Base-by-base conservation (phyloP, 1,140 invertebrate genomes). In the Papilio machaon region DNA sequence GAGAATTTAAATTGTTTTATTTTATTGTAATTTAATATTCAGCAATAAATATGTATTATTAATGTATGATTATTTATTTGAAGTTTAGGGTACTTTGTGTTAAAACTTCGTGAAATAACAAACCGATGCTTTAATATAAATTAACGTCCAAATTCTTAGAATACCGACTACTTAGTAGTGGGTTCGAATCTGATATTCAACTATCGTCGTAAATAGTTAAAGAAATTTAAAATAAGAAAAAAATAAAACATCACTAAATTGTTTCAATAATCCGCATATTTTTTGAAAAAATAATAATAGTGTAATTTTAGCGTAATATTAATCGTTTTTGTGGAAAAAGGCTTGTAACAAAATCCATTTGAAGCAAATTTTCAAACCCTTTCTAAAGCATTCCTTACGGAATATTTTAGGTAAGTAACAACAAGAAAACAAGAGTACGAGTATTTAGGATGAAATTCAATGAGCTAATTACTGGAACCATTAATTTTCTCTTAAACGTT, bases 401-500 rank as follows among this genome's bases (percentile, higher is more conserved):
- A 43, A 43, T 2, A 43, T 43, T 43, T 43, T 43, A 43, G 1
- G 38, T 43, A 43, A 43, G 64, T 30, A 35, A 15, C 10, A 67
- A 67, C 64, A 67, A 67, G 23, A 10, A 67, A 35, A 30, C 60
- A 30, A 64, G n/a, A n/a, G n/a, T n/a, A n/a, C n/a, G 30, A 35
- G 30, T 67, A 35, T 38, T 67, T 67, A 67, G 64, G 23, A 15
- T 15, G 64, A 70, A 70, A 70, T 70, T 70, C 11, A 70, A 70
- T 35, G 23, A 35, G 30, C 64, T 70, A 70, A 70, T 70, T 70
- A 70, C 64, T 70, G 35, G 23, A 35, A 35, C 64, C 64, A 70
- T 70, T 70, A 70, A 70, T 70, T 70, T 70, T 70, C 30, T 23
- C 5, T 60, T 70, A 35, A 38, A 70, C 64, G 17, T 70, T 70